A percentile compares a stretch with the other conserved stretches of the same genome.
Conservation (phyloP, 2,113 vertebrate genomes). For the Hemiprocne comata region DNA sequence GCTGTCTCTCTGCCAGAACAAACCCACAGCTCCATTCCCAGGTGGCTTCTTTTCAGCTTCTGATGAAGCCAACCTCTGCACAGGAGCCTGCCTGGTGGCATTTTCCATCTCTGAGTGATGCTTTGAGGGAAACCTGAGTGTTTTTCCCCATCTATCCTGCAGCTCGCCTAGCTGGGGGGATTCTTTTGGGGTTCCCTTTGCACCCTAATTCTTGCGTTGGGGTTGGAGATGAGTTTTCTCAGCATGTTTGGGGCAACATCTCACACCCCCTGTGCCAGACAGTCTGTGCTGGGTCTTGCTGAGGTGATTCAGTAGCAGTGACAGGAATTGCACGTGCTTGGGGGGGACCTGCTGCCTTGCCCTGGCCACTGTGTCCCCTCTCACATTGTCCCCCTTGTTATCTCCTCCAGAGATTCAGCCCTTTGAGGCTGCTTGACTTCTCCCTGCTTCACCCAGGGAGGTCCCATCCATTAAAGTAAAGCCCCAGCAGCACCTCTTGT, state of each 20-base stretch:
- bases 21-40: neutral
- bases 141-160: neutral
- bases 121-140: neutral
- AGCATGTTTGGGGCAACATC: neutral
- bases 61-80: neutral
- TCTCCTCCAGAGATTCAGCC: accelerated
- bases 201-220: neutral
- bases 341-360: neutral
- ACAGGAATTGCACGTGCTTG: accelerated
- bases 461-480: neutral
- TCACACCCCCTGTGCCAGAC: accelerated
- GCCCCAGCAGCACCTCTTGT: neutral
- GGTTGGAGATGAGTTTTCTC: neutral
- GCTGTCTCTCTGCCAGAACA: neutral
- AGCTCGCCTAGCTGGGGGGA: accelerated
- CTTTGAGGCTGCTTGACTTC: neutral
- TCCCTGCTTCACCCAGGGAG: neutral
- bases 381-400: accelerated
- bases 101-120: neutral
- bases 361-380: neutral
- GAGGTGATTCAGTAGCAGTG: neutral
- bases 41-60: neutral
- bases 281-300: neutral
- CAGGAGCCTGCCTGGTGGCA: neutral
- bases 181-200: neutral